Conservation (phyloP, 2,888 invertebrate genomes). For the Lochmaea capreae region DNA sequence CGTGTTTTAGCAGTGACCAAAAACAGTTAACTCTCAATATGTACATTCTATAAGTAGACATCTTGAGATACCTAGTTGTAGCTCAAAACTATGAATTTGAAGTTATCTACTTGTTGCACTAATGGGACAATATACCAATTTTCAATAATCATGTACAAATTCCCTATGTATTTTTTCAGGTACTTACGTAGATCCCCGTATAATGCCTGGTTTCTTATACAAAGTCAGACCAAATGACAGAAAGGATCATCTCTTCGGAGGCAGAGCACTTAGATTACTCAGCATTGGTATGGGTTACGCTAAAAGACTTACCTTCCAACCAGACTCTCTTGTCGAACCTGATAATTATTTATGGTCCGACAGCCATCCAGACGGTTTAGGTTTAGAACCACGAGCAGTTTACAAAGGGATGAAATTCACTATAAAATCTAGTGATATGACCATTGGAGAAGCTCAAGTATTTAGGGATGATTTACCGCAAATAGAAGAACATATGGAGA, state of each 20-base stretch:
- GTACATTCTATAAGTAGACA: no score
- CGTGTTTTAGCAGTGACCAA: no score
- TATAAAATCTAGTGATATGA: constrained; percentile 70
- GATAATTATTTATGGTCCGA: constrained; percentile 84
- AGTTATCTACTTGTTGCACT: no score
- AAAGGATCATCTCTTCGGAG: constrained; percentile 74
- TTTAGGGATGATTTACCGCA: constrained; percentile 77
- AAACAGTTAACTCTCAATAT: no score
- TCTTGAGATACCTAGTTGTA: no score
- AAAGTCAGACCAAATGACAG: constrained; percentile 76
- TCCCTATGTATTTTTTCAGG: constrained; percentile 56
- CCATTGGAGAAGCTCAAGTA: constrained; percentile 75
- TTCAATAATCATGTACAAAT: no score
- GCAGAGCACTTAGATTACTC: constrained; percentile 72
- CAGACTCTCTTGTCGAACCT: constrained; percentile 71
- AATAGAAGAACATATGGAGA: constrained; percentile 73
- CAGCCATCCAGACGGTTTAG: constrained; percentile 78
- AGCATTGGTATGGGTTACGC: constrained; percentile 82
- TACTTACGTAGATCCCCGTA: constrained; percentile 78
- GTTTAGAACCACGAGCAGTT: constrained; percentile 76
- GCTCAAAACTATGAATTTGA: no score
- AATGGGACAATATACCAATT: no score
- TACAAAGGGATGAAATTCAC: constrained; percentile 75
- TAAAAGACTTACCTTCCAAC: constrained; percentile 79
- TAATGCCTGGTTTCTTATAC: constrained; percentile 80